Percentiles rank a stretch among this genome's conserved stretches.
phyloP scores from a whole-genome alignment of 2,888 invertebrate species.

The Parnassius glacialis region DNA sequence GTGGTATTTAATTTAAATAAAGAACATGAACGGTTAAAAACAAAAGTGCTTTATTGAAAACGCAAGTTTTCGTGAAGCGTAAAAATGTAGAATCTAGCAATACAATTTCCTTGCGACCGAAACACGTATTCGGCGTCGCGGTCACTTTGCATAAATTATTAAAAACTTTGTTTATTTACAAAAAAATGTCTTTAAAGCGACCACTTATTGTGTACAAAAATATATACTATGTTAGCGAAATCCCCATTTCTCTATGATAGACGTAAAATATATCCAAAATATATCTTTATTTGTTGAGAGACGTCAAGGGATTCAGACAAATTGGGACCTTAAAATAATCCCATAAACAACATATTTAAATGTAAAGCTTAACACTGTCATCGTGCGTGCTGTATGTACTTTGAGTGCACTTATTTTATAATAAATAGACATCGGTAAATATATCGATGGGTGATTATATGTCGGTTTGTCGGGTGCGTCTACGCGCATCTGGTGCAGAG shows the following conservation, averaged over 20 bases:
- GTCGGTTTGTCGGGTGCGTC: conserved; percentile 36
- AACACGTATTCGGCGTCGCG: conserved; percentile 35
- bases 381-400: conserved; percentile 4
- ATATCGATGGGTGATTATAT: conserved; percentile 39
- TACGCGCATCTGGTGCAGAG: conserved; percentile 85
- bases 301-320: too few species aligned
- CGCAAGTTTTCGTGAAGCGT: conserved; percentile 50
- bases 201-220: conserved; percentile 14
- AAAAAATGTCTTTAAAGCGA: conserved; percentile 33
- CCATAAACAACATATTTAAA: too few species aligned
- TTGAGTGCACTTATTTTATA: conserved; percentile 22
- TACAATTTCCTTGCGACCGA: conserved; percentile 31
- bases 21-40: conserved; percentile 38
- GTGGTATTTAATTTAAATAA: conserved; percentile 15
- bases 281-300: too few species aligned
- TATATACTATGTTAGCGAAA: conserved; percentile 9
- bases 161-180: conserved; percentile 33
- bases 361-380: too few species aligned
- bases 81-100: conserved; percentile 45
- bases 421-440: conserved; percentile 27
- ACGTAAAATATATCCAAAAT: too few species aligned
- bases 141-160: conserved; percentile 33
- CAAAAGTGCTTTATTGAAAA: conserved; percentile 61
- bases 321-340: too few species aligned
- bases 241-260: background rate